A percentile compares a stretch with the other conserved stretches of the same genome.
Conservation (phyloP, 2,888 invertebrate species). For the Plebejus anna region DNA sequence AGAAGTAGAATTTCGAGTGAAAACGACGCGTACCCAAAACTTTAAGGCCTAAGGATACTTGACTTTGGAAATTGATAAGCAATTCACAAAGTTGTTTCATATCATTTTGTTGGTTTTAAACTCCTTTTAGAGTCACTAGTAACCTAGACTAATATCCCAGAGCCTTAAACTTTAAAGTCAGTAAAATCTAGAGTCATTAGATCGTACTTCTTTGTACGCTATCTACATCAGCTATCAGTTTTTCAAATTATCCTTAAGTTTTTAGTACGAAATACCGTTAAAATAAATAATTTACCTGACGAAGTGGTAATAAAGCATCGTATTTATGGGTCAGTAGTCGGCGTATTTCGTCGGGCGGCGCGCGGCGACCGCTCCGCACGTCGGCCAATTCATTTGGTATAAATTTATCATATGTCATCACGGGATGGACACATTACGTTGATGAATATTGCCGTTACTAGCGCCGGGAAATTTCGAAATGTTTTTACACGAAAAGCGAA, state of each 20-base stretch:
- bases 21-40: background rate
- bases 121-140: background rate
- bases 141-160: background rate
- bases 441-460: slow-evolving; percentile 33
- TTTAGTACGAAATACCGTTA: background rate
- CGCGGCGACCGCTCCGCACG: slow-evolving; percentile 6
- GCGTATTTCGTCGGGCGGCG: background rate
- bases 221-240: background rate
- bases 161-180: background rate
- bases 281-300: slow-evolving; percentile 3
- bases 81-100: too few relatives aligned
- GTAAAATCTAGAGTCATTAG: background rate
- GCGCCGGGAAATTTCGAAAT: slow-evolving; percentile 18
- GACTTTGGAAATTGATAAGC: background rate
- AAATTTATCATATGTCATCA: slow-evolving; percentile 37
- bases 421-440: slow-evolving; percentile 33
- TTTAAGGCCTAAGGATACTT: background rate
- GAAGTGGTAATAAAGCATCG: slow-evolving; percentile 1
- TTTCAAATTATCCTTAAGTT: too few relatives aligned
- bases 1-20: background rate
- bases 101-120: background rate
- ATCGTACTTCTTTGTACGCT: background rate
- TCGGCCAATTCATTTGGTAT: slow-evolving; percentile 34
- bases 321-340: slow-evolving; percentile 20
- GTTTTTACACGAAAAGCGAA: background rate